These are phyloP conservation scores for Acanthopagrus latus DNA, from an alignment of 2,797 vertebrate species.

Conservation along the genomic window DNA sequence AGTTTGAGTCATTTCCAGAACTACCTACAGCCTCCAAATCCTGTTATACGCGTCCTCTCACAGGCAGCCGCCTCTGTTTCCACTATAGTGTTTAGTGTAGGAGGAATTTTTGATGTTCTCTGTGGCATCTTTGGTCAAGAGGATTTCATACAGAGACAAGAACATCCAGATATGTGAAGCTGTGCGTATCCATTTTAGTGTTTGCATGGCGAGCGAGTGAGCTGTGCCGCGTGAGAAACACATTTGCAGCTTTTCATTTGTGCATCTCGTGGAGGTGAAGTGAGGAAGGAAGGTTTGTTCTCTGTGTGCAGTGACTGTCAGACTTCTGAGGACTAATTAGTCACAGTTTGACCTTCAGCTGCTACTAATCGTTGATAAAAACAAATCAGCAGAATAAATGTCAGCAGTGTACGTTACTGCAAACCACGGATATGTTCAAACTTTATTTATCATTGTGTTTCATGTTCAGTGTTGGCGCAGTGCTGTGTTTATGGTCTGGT, in stretches of 20 bases:
- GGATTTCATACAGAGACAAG: constrained; percentile 72
- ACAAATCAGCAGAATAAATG: too few species aligned
- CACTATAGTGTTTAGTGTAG: constrained; percentile 62
- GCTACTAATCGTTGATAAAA: not conserved
- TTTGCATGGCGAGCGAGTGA: not conserved
- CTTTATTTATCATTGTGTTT: too few species aligned
- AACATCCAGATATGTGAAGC: constrained; percentile 57
- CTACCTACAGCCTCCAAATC: constrained; percentile 57
- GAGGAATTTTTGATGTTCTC: constrained; percentile 81
- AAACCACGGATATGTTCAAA: too few species aligned
- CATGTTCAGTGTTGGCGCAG: too few species aligned
- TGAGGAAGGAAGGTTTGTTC: not conserved
- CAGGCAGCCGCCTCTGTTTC: constrained; percentile 62
- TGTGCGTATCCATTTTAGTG: constrained; percentile 43
- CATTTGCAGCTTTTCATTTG: not conserved
- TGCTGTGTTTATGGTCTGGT: too few species aligned
- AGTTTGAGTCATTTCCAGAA: constrained; percentile 30
- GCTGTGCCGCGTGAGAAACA: not conserved
- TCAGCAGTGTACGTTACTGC: too few species aligned
- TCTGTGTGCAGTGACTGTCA: constrained; percentile 12
- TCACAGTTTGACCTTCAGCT: constrained; percentile 15
- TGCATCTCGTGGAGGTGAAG: not conserved
- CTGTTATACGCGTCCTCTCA: constrained; percentile 59
- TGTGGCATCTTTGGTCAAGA: constrained; percentile 74
- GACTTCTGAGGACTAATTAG: constrained; percentile 13